phyloP scores from a whole-genome alignment of 2,888 invertebrate genomes.

The Drosophila anceps region DNA sequence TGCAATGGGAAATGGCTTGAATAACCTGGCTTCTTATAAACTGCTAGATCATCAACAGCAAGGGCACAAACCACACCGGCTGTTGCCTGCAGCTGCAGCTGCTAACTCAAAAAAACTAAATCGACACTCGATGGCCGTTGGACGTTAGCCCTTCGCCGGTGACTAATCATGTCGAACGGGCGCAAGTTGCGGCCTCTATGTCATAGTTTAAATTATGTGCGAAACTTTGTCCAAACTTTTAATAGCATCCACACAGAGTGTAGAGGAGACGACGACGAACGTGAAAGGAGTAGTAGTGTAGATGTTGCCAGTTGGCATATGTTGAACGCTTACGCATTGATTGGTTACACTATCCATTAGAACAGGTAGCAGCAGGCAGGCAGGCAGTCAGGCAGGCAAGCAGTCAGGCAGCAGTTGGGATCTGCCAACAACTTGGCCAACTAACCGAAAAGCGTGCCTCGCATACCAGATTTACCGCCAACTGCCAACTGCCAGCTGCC shows the following conservation, averaged over 20 bases:
- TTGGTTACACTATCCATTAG: conserved; percentile 68
- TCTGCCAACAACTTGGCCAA: conserved; percentile 45
- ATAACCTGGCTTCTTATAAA: conserved; percentile 42
- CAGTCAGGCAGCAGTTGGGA: conserved; percentile 17
- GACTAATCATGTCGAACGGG: conserved; percentile 65
- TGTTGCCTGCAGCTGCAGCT: not conserved
- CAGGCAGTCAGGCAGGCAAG: not conserved
- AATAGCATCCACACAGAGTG: conserved; percentile 65
- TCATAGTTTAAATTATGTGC: conserved; percentile 78
- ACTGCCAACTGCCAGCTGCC: not conserved
- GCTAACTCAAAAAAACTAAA: conserved; percentile 13
- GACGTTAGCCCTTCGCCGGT: conserved; percentile 20
- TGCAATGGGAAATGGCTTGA: conserved; percentile 21
- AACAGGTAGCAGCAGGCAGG: conserved; percentile 33
- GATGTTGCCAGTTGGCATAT: conserved; percentile 58
- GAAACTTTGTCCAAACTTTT: conserved; percentile 76
- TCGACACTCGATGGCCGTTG: not conserved
- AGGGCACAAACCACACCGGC: conserved; percentile 6
- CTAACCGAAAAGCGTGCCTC: conserved; percentile 61
- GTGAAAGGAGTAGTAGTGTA: not conserved
- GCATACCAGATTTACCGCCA: conserved; percentile 59
- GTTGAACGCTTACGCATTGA: conserved; percentile 67
- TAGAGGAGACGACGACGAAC: conserved; percentile 1
- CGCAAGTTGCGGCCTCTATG: conserved; percentile 42
- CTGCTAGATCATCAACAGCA: conserved; percentile 61